Evolutionary conservation across 2,888 invertebrate genomes (phyloP), one percentile per base, ranked within the genome.

Genomic region (Drosophila subquinaria): DNA sequence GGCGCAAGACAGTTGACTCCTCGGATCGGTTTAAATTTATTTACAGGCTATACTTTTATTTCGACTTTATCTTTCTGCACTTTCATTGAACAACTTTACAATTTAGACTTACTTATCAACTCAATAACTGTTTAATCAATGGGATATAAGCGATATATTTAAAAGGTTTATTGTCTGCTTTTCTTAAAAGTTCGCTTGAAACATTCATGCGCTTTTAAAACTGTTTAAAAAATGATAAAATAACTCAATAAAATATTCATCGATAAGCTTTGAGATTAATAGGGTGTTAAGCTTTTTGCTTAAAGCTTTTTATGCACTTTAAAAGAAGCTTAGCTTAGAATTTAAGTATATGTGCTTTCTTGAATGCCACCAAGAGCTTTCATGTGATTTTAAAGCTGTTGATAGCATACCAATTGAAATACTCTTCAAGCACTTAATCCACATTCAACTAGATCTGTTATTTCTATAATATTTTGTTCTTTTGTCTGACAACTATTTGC

Each of bases 1-100:
- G 79, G 64, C 69, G 50, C 65, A 23, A 57, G 36, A 30, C 23
- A 42, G 42, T 43, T 43, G 27, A 67, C 51, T 55, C 40, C 15
- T 1, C 10, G 33, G n/a, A 48, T 59, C 59, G 30, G 53, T n/a
- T 63, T 53, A 38, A 30, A 13, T 51, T 57, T 60, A 30, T 17
- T 50, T 47, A 38, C 53, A 38, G 38, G 1, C 52, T 15, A 30
- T 35, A 38, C 57, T 59, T 63, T 52, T 57, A 47, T 15, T 40
- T 2, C 38, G 43, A 20, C 43, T 13, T 23, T 20, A 20, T 13
- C 20, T 20, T 5, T 13, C 2, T 20, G 13, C 20, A 23, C 5
- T 23, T 38, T 33, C 23, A 42, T 45, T 45, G 36, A 45, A 11
- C 15, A 45, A 56, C 45, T 35, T 11, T 47, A 40, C 59, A 20